Conservation (phyloP, 2,888 invertebrate species). For the Pedicia rivosa region DNA sequence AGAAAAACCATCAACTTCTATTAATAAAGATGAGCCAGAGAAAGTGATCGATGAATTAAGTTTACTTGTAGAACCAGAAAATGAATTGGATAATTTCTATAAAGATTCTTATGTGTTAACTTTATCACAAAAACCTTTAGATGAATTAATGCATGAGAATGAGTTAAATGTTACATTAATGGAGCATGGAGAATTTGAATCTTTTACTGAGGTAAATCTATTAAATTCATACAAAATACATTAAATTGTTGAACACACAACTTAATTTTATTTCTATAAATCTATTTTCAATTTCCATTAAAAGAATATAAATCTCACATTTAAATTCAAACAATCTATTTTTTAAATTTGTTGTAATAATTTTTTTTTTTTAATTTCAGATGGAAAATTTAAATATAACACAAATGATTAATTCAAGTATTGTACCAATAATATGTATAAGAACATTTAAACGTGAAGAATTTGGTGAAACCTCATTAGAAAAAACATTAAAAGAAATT, state of each 20-base stretch:
- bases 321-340: too few species aligned
- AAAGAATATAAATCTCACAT: not conserved
- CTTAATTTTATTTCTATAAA: too few species aligned
- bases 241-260: too few species aligned
- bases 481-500: conserved; percentile 46
- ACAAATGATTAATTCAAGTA: conserved; percentile 34
- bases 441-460: conserved; percentile 58
- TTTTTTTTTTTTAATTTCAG: conserved; percentile 22
- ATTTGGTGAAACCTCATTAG: conserved; percentile 54
- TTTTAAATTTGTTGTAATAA: too few species aligned
- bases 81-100: conserved; percentile 26
- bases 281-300: not conserved
- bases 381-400: conserved; percentile 52
- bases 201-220: conserved; percentile 40
- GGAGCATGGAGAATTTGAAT: conserved; percentile 36
- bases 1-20: not conserved
- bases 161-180: conserved; percentile 16
- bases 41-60: too few species aligned
- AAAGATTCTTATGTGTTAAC: conserved; percentile 54
- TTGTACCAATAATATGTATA: conserved; percentile 52
- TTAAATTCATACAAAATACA: too few species aligned
- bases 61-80: conserved; percentile 11
- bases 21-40: conserved; percentile 5
- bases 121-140: conserved; percentile 38
- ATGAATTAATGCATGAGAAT: conserved; percentile 8